These are phyloP conservation scores for Acanthosepion lycidas DNA, from an alignment of 2,888 invertebrate species.

Conservation along the genomic window DNA sequence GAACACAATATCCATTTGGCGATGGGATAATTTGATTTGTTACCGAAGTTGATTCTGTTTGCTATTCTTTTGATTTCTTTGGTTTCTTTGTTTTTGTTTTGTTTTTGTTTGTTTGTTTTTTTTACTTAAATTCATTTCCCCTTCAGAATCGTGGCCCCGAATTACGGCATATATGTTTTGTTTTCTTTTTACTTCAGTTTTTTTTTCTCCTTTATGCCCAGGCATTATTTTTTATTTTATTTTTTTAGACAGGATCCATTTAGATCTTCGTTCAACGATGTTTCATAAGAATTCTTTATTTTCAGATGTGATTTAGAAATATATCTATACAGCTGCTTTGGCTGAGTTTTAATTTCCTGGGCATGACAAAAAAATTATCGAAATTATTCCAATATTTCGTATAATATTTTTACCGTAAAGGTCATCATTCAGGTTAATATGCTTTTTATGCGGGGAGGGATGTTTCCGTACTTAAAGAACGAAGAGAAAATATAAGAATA, in stretches of 20 bases:
- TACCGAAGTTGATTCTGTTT: too few species aligned
- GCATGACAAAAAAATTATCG: neutral
- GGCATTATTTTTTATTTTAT: accelerated
- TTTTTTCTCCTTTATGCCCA: neutral
- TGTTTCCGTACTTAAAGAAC: neutral
- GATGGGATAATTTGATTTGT: too few species aligned
- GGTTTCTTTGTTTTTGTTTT: too few species aligned
- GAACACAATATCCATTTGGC: too few species aligned
- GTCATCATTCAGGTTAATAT: neutral
- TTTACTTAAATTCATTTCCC: too few species aligned
- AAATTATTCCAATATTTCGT: neutral
- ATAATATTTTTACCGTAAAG: neutral
- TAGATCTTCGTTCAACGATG: neutral
- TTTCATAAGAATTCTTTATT: neutral
- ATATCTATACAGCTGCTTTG: neutral
- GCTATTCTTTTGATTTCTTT: too few species aligned
- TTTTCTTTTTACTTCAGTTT: neutral
- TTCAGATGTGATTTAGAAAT: neutral
- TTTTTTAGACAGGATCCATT: neutral
- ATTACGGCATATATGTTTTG: too few species aligned
- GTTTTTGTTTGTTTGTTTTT: too few species aligned
- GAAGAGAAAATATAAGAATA: neutral
- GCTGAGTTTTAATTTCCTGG: neutral
- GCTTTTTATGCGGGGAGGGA: neutral
- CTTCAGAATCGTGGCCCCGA: too few species aligned